Evolutionary conservation across 2,888 invertebrate species (phyloP).

Genomic region (Cartodere bifasciata): DNA sequence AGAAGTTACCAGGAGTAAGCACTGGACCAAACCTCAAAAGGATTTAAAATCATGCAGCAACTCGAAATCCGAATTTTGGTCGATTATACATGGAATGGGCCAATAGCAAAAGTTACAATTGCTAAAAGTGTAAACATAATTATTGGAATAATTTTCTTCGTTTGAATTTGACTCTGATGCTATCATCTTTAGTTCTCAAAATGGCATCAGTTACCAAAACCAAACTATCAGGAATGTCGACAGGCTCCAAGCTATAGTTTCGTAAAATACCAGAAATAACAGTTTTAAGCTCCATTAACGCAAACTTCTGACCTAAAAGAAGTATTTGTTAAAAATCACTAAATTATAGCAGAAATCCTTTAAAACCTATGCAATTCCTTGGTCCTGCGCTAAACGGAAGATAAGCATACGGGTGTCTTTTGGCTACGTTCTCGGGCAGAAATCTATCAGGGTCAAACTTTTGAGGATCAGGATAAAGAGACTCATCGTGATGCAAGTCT

Average conservation of each 20-base stretch:
- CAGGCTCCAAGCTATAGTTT: constrained; percentile 16
- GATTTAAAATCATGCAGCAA: no score
- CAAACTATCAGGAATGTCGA: constrained; percentile 16
- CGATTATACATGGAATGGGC: not conserved
- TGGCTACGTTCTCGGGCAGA: constrained; percentile 41
- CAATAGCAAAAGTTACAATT: not conserved
- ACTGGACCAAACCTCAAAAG: no score
- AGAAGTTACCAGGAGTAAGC: no score
- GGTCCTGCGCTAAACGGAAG: constrained; percentile 58
- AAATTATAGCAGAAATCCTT: not conserved
- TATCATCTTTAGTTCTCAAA: constrained; percentile 12
- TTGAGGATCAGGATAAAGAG: constrained; percentile 49
- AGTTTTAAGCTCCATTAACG: constrained; percentile 18
- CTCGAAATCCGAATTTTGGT: no score
- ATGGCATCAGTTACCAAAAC: constrained; percentile 13
- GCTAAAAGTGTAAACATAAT: not conserved
- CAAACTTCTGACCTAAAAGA: constrained; percentile 20
- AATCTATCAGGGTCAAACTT: constrained; percentile 61
- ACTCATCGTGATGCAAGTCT: constrained; percentile 50
- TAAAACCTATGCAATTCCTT: constrained; percentile 51
- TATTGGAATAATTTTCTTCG: constrained; percentile 1
- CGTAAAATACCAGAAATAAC: constrained; percentile 16
- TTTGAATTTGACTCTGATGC: constrained; percentile 11
- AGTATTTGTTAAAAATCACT: no score
- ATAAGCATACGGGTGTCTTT: constrained; percentile 49